phyloP scores from a whole-genome alignment of 1,140 invertebrate genomes.

The Bombyx mori region DNA sequence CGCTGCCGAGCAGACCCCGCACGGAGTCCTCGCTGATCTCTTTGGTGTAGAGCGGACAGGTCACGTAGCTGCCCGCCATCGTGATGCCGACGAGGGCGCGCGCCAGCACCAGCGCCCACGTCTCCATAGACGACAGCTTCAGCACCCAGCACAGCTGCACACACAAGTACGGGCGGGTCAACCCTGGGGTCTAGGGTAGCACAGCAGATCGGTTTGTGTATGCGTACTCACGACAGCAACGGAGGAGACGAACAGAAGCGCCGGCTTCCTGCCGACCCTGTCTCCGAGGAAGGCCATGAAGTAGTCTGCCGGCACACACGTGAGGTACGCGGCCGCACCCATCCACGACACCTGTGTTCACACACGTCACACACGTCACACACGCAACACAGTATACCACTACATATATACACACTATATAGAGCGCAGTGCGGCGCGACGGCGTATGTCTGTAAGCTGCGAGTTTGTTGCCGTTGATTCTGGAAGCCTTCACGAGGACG shows the following conservation, averaged over 20 bases:
- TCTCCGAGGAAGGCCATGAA: conserved; percentile 37
- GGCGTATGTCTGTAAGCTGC: too few species aligned
- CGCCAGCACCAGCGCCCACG: conserved; percentile 39
- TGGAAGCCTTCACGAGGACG: too few species aligned
- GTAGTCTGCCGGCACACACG: conserved; percentile 30
- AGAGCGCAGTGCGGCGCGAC: too few species aligned
- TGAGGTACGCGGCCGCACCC: conserved; percentile 37
- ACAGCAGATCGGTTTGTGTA: too few species aligned
- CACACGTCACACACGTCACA: too few species aligned
- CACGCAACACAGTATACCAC: too few species aligned
- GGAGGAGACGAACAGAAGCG: conserved; percentile 32
- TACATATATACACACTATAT: too few species aligned
- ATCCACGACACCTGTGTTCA: conserved; percentile 49
- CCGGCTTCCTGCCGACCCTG: conserved; percentile 39
- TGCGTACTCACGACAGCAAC: conserved; percentile 30
- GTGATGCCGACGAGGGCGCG: conserved; percentile 32
- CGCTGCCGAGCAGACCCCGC: conserved; percentile 39
- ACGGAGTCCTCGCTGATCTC: conserved; percentile 46
- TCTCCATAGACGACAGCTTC: conserved; percentile 33
- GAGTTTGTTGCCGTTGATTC: too few species aligned
- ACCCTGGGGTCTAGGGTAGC: too few species aligned
- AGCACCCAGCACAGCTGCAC: conserved; percentile 40
- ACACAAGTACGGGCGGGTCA: background rate
- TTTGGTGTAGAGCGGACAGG: conserved; percentile 47
- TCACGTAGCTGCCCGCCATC: conserved; percentile 43